phyloP scores from a whole-genome alignment of 2,797 vertebrate species.

The Selene dorsalis region DNA sequence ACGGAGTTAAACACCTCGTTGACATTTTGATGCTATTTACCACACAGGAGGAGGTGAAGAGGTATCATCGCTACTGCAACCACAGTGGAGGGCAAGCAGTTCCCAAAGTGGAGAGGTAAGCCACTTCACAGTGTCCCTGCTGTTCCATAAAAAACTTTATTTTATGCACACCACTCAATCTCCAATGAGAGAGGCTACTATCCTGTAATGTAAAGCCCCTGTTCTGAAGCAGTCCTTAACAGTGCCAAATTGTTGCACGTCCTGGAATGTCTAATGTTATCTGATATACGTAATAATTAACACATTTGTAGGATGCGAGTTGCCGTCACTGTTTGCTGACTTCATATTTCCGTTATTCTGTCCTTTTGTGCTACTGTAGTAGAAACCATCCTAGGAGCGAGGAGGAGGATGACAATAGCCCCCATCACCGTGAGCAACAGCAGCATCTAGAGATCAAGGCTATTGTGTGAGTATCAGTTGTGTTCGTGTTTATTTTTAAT shows the following conservation, averaged over 20 bases:
- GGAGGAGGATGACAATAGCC: constrained; percentile 76
- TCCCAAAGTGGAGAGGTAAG: constrained; percentile 80
- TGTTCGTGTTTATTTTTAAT: constrained; percentile 13
- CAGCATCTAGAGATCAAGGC: constrained; percentile 79
- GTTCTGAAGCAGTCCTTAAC: neutral
- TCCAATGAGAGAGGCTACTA: neutral
- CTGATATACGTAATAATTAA: neutral
- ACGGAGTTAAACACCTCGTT: constrained; percentile 28
- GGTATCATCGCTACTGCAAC: constrained; percentile 79
- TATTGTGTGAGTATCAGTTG: constrained; percentile 78
- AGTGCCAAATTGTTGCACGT: neutral
- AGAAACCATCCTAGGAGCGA: constrained; percentile 74
- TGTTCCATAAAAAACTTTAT: neutral
- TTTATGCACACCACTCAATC: neutral
- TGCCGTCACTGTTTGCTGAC: neutral
- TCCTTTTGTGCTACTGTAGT: constrained; percentile 19
- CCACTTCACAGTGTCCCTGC: neutral
- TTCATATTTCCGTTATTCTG: constrained; percentile 12
- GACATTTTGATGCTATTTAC: constrained; percentile 34
- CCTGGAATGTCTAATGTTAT: neutral
- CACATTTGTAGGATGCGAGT: too few relatives aligned
- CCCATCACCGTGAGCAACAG: constrained; percentile 62
- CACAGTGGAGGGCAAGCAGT: constrained; percentile 71
- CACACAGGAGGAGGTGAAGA: constrained; percentile 81
- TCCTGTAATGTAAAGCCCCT: neutral